Evolutionary conservation across 2,113 vertebrate genomes (phyloP).

Genomic region (Ciconia boyciana): DNA sequence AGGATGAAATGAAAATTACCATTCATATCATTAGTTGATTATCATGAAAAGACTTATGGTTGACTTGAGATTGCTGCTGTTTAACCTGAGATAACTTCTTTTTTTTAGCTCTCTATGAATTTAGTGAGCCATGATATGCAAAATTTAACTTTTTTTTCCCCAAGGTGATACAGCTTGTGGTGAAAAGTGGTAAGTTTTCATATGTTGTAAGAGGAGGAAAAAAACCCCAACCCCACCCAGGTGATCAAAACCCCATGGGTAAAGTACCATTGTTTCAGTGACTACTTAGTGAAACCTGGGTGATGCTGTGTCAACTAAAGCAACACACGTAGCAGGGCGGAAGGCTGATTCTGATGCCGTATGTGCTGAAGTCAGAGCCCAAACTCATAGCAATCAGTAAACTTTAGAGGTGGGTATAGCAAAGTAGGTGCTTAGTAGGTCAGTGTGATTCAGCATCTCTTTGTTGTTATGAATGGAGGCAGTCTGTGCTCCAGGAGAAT

Average conservation of each 20-base stretch:
- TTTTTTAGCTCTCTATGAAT: background rate
- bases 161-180: background rate
- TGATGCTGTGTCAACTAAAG: background rate
- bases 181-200: background rate
- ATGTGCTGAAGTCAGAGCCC: background rate
- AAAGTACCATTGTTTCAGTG: background rate
- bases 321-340: rapidly evolving
- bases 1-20: background rate
- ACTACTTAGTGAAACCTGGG: background rate
- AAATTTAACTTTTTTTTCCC: background rate
- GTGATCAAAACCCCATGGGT: background rate
- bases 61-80: background rate
- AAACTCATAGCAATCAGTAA: background rate
- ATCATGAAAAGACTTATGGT: background rate
- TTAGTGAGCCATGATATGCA: background rate
- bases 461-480: background rate
- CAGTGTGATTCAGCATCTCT: background rate
- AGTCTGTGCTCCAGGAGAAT: background rate
- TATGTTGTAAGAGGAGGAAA: background rate
- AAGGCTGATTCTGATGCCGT: background rate
- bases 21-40: background rate
- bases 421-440: background rate
- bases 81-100: background rate
- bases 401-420: background rate
- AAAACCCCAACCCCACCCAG: rapidly evolving